A percentile compares a stretch with the other conserved stretches of the same genome.
These are phyloP conservation scores for Perodicticus potto DNA, from an alignment of 2,797 vertebrate species.

Conservation along the genomic window DNA sequence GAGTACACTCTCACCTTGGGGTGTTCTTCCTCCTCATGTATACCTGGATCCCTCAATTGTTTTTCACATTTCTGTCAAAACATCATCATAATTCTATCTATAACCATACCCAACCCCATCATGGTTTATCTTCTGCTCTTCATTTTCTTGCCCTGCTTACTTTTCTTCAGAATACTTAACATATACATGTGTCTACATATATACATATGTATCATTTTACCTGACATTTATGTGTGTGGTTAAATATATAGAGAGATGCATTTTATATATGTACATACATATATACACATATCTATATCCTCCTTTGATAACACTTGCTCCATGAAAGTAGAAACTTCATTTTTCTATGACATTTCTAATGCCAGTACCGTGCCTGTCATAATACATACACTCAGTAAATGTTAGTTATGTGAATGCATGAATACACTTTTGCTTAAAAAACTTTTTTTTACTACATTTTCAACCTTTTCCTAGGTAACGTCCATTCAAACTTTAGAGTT, in stretches of 20 bases:
- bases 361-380: background rate
- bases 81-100: background rate
- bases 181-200: background rate
- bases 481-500: background rate
- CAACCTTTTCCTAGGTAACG: background rate
- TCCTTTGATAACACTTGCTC: background rate
- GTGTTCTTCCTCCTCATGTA: background rate
- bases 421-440: background rate
- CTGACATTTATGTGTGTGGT: background rate
- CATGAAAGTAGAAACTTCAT: background rate
- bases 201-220: background rate
- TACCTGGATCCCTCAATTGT: background rate
- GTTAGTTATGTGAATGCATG: background rate
- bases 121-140: background rate
- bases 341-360: constrained; percentile 19
- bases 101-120: background rate
- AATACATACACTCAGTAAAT: background rate
- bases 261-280: background rate
- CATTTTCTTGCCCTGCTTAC: background rate
- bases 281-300: background rate
- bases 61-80: constrained; percentile 20
- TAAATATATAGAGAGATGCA: background rate
- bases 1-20: background rate
- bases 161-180: background rate
- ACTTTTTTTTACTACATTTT: background rate